These are phyloP conservation scores for Linyphia triangularis DNA, from an alignment of 2,888 invertebrate genomes.

Conservation along the genomic window DNA sequence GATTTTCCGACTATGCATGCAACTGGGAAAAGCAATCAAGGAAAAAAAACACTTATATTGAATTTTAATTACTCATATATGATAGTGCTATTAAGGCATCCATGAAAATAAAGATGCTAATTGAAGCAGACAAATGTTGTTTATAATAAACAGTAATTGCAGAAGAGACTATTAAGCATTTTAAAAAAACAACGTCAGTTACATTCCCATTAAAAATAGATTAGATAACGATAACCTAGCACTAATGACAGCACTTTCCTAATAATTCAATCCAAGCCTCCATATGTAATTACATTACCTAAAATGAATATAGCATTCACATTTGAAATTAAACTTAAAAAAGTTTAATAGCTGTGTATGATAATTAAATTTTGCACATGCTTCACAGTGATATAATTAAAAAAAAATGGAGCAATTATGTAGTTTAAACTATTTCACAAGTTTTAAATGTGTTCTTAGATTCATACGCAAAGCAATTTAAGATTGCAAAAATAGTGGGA, in stretches of 20 bases:
- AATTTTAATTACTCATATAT: background rate
- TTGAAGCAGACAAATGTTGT: background rate
- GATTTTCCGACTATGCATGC: too few relatives aligned
- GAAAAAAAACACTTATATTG: background rate
- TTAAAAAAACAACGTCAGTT: background rate
- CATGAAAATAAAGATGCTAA: background rate
- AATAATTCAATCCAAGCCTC: conserved; percentile 5
- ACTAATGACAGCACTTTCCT: background rate
- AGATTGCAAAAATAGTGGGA: too few relatives aligned
- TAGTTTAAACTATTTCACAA: too few relatives aligned
- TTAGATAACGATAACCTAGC: background rate
- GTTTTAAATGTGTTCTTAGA: too few relatives aligned
- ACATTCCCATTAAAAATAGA: conserved; percentile 32
- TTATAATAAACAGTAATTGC: background rate
- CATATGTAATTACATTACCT: background rate
- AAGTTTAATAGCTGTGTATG: too few relatives aligned
- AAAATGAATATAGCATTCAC: too few relatives aligned
- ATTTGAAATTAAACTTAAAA: too few relatives aligned
- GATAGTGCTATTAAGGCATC: background rate
- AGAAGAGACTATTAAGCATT: background rate
- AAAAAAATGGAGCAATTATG: too few relatives aligned
- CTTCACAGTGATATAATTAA: too few relatives aligned
- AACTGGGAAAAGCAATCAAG: background rate
- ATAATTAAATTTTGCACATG: too few relatives aligned
- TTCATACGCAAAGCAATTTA: too few relatives aligned